Evolutionary conservation across 2,113 vertebrate genomes (phyloP), one percentile per base, ranked within the genome.

Genomic region (Typhlomys cinereus): DNA sequence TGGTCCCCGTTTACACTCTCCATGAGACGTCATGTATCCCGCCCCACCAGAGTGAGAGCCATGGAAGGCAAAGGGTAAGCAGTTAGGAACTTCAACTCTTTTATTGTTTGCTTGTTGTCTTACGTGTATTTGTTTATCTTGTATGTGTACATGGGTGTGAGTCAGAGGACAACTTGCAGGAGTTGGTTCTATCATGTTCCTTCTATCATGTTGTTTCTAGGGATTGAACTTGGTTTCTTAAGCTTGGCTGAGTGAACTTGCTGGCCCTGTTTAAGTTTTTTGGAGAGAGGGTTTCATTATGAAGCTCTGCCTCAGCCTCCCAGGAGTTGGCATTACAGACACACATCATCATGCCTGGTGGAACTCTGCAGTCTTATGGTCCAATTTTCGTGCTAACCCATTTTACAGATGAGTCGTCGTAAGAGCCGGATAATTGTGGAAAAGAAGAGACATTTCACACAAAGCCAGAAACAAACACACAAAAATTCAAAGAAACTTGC

Each of bases 361-460:
- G 54, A 82, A 57, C 17, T 78, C 36, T 34, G n/a, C 80, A 85
- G 14, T 80, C 62, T 44, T 46, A 21, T 85, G 62, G 69, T 18
- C 71, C 25, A n/a, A n/a, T 66, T 79, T 83, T 84, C 57, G 64
- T 79, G 64, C 27, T 66, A 90, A 23, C 15, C 41, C 73, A 36
- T 31, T 46, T 36, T 12, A 81, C 89, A 64, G 73, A 52, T 39
- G 78, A 67, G 36, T 15, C 25, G 59, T 48, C 85, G 34, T 31
- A 81, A 82, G 92, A 75, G 31, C 13, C 88, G 85, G 91, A 10
- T 82, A 75, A 70, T 85, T 91, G 39, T 41, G 21, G 14, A 57
- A 75, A 93, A 57, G 52, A 18, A 79, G 23, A 81, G 39, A 29
- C 50, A 27, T 79, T 94, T 82, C 41, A 46, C 61, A 70, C 66